These are phyloP conservation scores for Thryonomys swinderianus DNA, from an alignment of 2,113 vertebrate species.

Conservation along the genomic window DNA sequence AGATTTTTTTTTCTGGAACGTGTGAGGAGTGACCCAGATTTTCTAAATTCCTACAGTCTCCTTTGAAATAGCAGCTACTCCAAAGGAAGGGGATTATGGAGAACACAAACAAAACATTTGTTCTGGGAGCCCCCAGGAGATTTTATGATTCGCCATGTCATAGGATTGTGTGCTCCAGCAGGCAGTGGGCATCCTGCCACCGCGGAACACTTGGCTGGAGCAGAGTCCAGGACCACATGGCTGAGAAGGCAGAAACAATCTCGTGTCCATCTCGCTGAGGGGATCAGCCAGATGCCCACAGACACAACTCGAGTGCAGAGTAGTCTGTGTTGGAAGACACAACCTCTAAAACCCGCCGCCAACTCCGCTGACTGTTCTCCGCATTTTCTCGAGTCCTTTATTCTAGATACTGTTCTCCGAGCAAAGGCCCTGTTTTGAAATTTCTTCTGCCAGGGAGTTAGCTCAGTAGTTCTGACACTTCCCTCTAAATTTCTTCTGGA, in stretches of 20 bases:
- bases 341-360: background rate
- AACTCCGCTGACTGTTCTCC: background rate
- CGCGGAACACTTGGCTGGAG: constrained; percentile 29
- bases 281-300: background rate
- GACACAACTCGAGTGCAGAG: constrained; percentile 48
- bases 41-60: constrained; percentile 58
- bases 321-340: constrained; percentile 16
- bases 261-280: constrained; percentile 53
- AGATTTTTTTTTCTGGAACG: constrained; percentile 54
- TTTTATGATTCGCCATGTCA: constrained; percentile 69
- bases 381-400: background rate
- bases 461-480: no score
- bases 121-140: constrained; percentile 35
- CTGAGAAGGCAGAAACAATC: constrained; percentile 76
- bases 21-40: constrained; percentile 72
- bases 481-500: constrained; percentile 21
- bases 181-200: constrained; percentile 52
- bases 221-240: background rate
- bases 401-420: background rate
- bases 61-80: constrained; percentile 70
- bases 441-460: background rate
- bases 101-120: constrained; percentile 49
- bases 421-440: constrained; percentile 47
- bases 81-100: constrained; percentile 62
- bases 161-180: constrained; percentile 46